These are phyloP conservation scores for Origma solitaria DNA, from an alignment of 2,113 vertebrate species.

Conservation along the genomic window DNA sequence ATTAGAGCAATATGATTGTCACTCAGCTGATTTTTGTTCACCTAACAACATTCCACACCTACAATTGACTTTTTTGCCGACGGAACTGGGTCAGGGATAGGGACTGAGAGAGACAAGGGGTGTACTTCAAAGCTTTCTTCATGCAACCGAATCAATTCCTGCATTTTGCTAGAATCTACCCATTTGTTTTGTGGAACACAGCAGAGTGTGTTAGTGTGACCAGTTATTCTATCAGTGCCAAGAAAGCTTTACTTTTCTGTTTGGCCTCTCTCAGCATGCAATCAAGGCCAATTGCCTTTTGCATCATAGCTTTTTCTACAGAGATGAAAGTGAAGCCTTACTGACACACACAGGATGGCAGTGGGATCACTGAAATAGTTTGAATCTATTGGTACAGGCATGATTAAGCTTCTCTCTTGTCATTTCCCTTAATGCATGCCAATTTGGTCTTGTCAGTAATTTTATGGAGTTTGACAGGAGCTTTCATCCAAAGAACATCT, in stretches of 20 bases:
- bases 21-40: neutral
- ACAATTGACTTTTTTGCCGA: neutral
- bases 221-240: neutral
- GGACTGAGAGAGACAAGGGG: neutral
- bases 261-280: neutral
- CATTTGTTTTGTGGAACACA: neutral
- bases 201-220: neutral
- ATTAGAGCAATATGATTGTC: neutral
- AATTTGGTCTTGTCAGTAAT: constrained; percentile 38
- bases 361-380: neutral
- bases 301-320: neutral
- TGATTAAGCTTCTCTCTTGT: constrained; percentile 41
- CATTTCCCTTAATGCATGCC: constrained; percentile 27
- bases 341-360: constrained; percentile 35
- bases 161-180: neutral
- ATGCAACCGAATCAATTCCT: neutral
- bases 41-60: neutral
- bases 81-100: neutral
- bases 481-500: constrained; percentile 40
- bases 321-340: constrained; percentile 17
- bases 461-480: neutral
- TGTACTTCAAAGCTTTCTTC: neutral
- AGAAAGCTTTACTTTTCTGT: neutral
- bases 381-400: neutral
- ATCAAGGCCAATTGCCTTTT: constrained; percentile 13